Base-by-base conservation (phyloP, 2,888 invertebrate species). In the Polydesmus complanatus region DNA sequence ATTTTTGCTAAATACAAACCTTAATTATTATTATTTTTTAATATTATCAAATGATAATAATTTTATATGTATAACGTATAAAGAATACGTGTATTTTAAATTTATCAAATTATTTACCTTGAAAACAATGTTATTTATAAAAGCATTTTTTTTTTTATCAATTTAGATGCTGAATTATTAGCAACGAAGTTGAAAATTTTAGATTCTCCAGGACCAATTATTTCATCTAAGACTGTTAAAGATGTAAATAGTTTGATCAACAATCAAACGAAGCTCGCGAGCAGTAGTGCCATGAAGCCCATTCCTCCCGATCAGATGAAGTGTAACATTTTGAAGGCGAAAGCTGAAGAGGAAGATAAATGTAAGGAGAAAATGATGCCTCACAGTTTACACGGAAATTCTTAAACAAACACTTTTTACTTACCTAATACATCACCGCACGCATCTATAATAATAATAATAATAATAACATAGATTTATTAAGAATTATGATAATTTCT, bases 251-350 rank as follows among this genome's bases (percentile, higher is more conserved):
- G 70, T 54, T 68, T 72, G 63, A 67, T 71, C 64, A 63, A 63
- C 54, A 63, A 63, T 56, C 60, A 60, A 18, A 72, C 73, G 67
- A 74, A 74, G 64, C 69, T 72, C 26, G 63, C 68, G 22, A 64
- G 65, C 51, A 64, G 61, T 48, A 65, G 65, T 22, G 65, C 65
- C n/a, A 68, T 70, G n/a, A 68, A 72, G 69, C 84, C 87, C 23
- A 80, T 93, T 62, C 91, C 92, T 54, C 88, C 89, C 8, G 90
- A 91, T 65, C 88, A 92, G 71, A 81, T 94, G 64, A 95, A 94
- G 76, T 94, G 94, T 76, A 94, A 89, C 77, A 93, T 94, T 72
- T 78, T 94, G 60, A 95, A 95, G 80, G 85, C 84, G 63, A 83
- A 83, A 73, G 80, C 80, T 61, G 81, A 83, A 71, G 84, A 84